A percentile compares a stretch with the other conserved stretches of the same genome.
Evolutionary conservation across 2,113 vertebrate species (phyloP).

Genomic region (Nothoprocta pentlandii): DNA sequence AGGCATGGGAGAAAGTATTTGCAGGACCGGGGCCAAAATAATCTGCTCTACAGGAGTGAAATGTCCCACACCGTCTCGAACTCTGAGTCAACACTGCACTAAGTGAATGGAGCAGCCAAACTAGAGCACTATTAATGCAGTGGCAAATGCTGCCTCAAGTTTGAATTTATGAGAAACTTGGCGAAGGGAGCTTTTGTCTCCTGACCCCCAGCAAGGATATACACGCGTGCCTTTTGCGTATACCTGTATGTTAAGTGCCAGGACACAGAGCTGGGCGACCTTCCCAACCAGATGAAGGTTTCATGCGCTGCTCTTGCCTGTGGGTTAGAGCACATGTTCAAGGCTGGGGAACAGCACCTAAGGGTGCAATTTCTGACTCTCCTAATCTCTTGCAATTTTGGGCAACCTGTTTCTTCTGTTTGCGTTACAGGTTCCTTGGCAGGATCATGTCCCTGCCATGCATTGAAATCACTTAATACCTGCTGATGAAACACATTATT

Average conservation of each 20-base stretch:
- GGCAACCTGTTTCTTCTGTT: background rate
- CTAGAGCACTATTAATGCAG: background rate
- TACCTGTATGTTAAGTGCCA: fast-evolving
- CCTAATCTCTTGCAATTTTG: slow-evolving; percentile 2
- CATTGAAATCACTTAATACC: background rate
- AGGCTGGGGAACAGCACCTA: background rate
- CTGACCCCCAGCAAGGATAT: fast-evolving
- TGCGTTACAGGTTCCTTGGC: background rate
- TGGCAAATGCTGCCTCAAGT: background rate
- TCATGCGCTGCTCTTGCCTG: background rate
- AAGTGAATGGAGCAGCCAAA: background rate
- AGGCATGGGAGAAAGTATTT: background rate
- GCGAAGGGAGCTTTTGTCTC: background rate
- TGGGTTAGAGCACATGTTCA: background rate
- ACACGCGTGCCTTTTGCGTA: fast-evolving
- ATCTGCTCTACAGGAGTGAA: fast-evolving
- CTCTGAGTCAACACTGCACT: background rate
- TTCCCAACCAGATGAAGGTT: background rate
- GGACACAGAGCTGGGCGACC: background rate
- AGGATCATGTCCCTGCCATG: background rate
- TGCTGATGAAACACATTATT: background rate
- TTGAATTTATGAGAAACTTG: background rate
- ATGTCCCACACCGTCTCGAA: background rate
- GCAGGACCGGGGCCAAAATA: background rate
- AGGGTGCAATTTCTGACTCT: background rate